Conservation (phyloP, 1,140 invertebrate genomes). For the Diorhabda carinulata region DNA sequence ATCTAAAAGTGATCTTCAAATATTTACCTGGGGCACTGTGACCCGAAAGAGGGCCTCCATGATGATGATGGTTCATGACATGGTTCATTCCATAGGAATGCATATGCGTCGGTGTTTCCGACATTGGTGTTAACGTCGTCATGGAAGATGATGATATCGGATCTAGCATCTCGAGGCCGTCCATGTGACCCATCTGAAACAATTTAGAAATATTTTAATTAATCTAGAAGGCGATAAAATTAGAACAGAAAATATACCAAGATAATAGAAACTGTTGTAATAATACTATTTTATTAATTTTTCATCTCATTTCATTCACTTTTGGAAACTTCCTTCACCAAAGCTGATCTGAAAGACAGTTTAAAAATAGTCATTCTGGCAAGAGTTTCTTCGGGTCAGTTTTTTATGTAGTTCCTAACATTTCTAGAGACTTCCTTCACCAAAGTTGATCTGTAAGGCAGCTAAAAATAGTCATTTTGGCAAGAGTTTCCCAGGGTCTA, state of each 20-base stretch:
- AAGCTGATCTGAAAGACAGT: slow-evolving; percentile 47
- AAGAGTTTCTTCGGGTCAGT: too few relatives aligned
- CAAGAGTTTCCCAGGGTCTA: too few relatives aligned
- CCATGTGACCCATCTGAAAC: slow-evolving; percentile 86
- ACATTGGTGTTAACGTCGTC: slow-evolving; percentile 84
- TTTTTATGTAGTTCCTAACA: too few relatives aligned
- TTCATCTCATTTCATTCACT: not conserved
- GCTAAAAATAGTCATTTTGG: too few relatives aligned
- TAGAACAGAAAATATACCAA: too few relatives aligned
- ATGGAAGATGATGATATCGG: slow-evolving; percentile 79
- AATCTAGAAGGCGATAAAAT: too few relatives aligned
- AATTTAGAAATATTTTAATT: not conserved
- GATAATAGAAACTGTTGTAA: too few relatives aligned
- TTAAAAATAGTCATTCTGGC: too few relatives aligned
- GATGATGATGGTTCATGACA: slow-evolving; percentile 79
- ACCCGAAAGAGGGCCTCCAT: slow-evolving; percentile 55
- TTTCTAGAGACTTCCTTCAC: too few relatives aligned
- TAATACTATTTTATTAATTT: not conserved
- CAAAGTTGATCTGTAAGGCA: too few relatives aligned
- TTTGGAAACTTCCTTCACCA: slow-evolving; percentile 20
- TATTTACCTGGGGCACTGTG: slow-evolving; percentile 47
- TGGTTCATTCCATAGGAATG: slow-evolving; percentile 83
- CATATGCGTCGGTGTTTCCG: slow-evolving; percentile 62
- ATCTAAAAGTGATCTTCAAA: not conserved
- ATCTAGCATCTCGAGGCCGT: slow-evolving; percentile 88